Percentiles rank a stretch among this genome's conserved stretches.
phyloP scores from a whole-genome alignment of 2,113 vertebrate species.

The Pedionomus torquatus region DNA sequence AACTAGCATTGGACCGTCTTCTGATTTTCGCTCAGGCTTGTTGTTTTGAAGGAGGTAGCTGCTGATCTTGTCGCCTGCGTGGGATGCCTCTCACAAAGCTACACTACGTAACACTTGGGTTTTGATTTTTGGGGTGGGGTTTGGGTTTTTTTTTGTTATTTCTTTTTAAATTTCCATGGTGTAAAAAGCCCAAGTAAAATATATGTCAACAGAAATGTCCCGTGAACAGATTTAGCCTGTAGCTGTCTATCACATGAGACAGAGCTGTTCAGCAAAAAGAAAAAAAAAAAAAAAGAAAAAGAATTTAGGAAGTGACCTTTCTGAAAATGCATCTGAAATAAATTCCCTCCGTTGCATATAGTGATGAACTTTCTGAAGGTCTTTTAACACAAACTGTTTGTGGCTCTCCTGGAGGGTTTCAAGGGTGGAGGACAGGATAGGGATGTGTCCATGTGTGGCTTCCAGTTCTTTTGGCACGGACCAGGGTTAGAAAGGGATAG shows the following conservation, averaged over 20 bases:
- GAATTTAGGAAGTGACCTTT: background rate
- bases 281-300: background rate
- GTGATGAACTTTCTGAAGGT: background rate
- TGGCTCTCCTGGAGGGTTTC: background rate
- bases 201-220: background rate
- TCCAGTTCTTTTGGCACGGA: background rate
- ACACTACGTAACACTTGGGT: background rate
- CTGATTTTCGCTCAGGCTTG: background rate
- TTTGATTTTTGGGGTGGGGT: background rate
- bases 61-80: background rate
- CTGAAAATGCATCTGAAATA: background rate
- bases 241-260: background rate
- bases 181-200: background rate
- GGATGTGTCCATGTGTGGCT: background rate
- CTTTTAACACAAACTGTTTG: background rate
- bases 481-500: accelerated
- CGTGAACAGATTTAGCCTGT: background rate
- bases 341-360: background rate
- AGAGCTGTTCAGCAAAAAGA: background rate
- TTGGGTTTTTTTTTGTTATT: background rate
- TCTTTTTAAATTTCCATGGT: background rate
- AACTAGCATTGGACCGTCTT: background rate
- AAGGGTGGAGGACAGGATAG: background rate
- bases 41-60: background rate
- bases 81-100: background rate